Conservation (phyloP, 2,888 invertebrate genomes). For the Nemoura dubitans region DNA sequence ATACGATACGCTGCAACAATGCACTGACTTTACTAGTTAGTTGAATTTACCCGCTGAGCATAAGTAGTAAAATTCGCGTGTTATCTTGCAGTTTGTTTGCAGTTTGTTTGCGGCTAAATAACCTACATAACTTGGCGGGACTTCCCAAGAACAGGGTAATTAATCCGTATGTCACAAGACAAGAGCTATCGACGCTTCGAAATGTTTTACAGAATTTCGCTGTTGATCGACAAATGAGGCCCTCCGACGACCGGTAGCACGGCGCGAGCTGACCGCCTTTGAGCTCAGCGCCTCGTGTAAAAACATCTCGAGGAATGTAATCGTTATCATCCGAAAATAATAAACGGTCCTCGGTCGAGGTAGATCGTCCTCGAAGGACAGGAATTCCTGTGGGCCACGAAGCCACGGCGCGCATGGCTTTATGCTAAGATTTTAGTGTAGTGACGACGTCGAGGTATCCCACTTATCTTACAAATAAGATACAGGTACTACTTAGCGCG, state of each 20-base stretch:
- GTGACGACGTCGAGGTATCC: not conserved
- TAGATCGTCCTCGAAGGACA: not conserved
- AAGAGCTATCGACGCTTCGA: not conserved
- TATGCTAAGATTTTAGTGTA: not conserved
- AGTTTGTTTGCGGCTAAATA: too few species aligned
- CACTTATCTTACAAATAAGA: constrained; percentile 2
- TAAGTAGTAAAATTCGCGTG: not conserved
- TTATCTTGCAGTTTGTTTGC: not conserved
- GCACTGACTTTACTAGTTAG: not conserved
- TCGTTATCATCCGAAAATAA: constrained; percentile 22
- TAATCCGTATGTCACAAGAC: not conserved
- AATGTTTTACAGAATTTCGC: constrained; percentile 29
- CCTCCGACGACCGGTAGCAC: not conserved
- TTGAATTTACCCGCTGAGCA: too few species aligned
- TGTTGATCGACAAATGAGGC: constrained; percentile 18
- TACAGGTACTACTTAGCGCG: constrained; percentile 12
- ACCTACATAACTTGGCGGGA: not conserved
- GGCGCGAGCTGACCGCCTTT: not conserved
- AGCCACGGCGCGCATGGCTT: not conserved
- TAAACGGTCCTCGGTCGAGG: not conserved
- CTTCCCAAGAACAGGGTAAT: constrained; percentile 3
- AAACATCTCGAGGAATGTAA: not conserved
- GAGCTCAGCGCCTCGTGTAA: not conserved
- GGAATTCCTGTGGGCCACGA: not conserved
- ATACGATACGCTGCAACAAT: not conserved